Evolutionary conservation across 1,140 invertebrate species (phyloP), one percentile per base, ranked within the genome.

Genomic region (Sesamia nonagrioides): DNA sequence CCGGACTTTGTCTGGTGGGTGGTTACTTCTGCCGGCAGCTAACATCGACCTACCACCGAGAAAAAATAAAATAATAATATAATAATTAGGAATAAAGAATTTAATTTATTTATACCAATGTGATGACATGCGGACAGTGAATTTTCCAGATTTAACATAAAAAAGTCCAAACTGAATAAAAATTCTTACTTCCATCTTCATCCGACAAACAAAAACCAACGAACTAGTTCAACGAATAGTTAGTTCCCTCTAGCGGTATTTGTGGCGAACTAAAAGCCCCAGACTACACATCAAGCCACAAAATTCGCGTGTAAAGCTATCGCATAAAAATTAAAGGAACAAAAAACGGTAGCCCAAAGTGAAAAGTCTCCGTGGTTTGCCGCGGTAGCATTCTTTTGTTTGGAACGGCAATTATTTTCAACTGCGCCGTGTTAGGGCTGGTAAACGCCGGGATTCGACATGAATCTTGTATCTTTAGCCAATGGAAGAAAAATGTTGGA

Each of bases 331-430:
- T 45, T 48, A 71, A 69, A 69, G 18, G 50, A 69, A 69, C 66
- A 69, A 69, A 69, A 68, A 69, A 66, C n/a, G 37, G 66, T 17
- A 48, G 40, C 35, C 33, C 48, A 52, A 52, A 75, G 56, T 61
- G 73, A 61, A 61, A 63, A 48, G 73, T 61, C 40, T 42, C 58
- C 18, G 73, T 63, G 42, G 73, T 63, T 75, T 37, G 21, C 73
- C 73, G 68, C 68, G 42, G 42, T 50, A 33, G 48, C 71, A 63
- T 75, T 75, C 73, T 63, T 75, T 75, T 75, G 73, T 75, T 75
- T 18, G 56, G 15, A 3, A 48, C 58, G 18, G 58, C 56, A 75
- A 75, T 75, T 75, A 75, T 75, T 75, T 75, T 37, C 21, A 75
- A 75, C 56, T 61, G 73, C n/a, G n/a, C 21, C 56, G 15, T 9